Base-by-base conservation (phyloP, 2,113 vertebrate genomes). In the Oreocharis arfaki region DNA sequence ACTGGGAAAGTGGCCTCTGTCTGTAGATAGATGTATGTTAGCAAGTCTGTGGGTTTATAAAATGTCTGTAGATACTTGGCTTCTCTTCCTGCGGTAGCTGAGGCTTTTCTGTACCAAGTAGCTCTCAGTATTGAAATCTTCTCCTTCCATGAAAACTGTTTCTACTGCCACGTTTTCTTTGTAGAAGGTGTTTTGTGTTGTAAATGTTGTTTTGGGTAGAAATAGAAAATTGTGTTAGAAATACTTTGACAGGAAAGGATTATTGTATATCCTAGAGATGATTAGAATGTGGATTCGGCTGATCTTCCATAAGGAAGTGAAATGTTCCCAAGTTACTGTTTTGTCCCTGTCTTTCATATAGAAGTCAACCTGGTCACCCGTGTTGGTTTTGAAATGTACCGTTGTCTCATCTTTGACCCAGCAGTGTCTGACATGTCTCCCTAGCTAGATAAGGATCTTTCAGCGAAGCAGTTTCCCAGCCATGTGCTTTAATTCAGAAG, bases 101-200 rank as follows among this genome's bases (percentile, higher is more conserved):
- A 59, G 33, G 13, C 17, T 75, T 9, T 84, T 89, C 33, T 57
- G 15, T 53, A 30, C 12, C 6, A 75, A 37, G 37, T n/a, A 69
- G 19, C 46, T 77, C 8, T 69, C 0, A 0, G 14, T 79, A 50
- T 1, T 70, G 24, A 82, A 35, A 78, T 22, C 3, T 44, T 37
- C 9, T 55, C 1, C 27, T 10, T 74, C 63, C 33, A 32, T 0
- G 0, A 46, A 23, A 70, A 61, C 20, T 7, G 1, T 42, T 91
- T 63, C 44, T 49, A 7, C 11, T 92, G 20, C 42, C 47, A 19
- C 12, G 1, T 42, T n/a, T 82, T 91, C 78, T 64, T 7, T 1
- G 2, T 18, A 39, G 20, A 76, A 85, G 20, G 11, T 20, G 4
- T 59, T 88, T 83, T 42, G 14, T 78, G 28, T 64, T 56, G 13